A percentile compares a stretch with the other conserved stretches of the same genome.
Conservation (phyloP, 2,113 vertebrate genomes). For the Ploceus nigricollis region DNA sequence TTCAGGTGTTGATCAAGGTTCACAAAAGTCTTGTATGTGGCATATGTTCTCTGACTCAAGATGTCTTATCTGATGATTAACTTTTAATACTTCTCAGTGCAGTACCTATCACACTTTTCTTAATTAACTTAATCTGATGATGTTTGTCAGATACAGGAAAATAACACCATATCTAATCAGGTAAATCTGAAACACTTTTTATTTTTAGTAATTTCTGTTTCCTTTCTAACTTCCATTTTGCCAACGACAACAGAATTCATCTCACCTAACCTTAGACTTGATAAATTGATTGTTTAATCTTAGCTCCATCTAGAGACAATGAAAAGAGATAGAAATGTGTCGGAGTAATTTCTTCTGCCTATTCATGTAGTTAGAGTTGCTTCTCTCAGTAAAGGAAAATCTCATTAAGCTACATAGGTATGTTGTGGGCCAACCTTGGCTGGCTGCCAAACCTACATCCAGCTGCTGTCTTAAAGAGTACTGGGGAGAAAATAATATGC, state of each 20-base stretch:
- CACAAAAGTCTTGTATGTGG: background rate
- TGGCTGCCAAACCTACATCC: background rate
- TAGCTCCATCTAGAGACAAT: background rate
- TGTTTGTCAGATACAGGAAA: background rate
- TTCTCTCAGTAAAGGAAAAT: background rate
- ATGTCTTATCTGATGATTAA: background rate
- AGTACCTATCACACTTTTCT: background rate
- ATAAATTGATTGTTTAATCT: background rate
- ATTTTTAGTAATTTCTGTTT: background rate
- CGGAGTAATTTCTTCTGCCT: background rate
- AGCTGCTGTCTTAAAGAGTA: background rate
- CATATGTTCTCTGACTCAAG: background rate
- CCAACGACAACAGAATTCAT: background rate
- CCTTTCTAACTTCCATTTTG: background rate
- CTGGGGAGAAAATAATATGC: background rate
- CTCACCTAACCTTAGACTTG: background rate
- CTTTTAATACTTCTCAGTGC: background rate
- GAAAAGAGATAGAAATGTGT: background rate
- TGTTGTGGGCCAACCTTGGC: rapidly evolving
- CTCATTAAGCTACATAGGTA: background rate
- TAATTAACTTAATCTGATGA: background rate
- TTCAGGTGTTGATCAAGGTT: background rate
- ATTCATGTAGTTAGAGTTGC: background rate
- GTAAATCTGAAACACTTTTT: background rate
- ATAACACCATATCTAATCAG: background rate